Conservation (phyloP, 2,797 vertebrate genomes). For the Danio choprae region DNA sequence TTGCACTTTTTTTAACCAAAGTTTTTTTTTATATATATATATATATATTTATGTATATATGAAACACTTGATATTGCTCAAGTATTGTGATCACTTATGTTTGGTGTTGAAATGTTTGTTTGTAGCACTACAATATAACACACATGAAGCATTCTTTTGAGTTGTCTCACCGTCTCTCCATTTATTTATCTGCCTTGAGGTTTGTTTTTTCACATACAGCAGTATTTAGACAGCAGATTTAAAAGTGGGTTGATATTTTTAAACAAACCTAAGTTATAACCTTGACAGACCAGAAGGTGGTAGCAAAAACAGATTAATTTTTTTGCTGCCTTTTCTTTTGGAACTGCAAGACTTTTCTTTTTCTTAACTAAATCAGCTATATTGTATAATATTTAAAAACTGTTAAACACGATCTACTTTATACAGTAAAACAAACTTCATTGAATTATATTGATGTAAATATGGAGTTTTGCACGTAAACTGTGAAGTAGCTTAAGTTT, state of each 20-base stretch:
- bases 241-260: not conserved
- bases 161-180: not conserved
- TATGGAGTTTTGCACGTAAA: too few relatives aligned
- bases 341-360: too few relatives aligned
- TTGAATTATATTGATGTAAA: too few relatives aligned
- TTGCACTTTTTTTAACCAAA: slow-evolving; percentile 64
- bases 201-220: not conserved
- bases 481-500: too few relatives aligned
- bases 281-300: not conserved
- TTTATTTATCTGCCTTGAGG: not conserved
- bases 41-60: not conserved
- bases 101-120: not conserved
- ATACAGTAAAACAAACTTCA: too few relatives aligned
- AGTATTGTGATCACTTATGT: slow-evolving; percentile 15
- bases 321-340: not conserved
- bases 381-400: too few relatives aligned
- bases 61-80: not conserved
- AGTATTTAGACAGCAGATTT: not conserved
- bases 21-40: slow-evolving; percentile 66
- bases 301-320: not conserved
- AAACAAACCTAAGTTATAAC: not conserved
- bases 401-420: too few relatives aligned
- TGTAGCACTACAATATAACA: slow-evolving; percentile 17
- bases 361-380: too few relatives aligned
- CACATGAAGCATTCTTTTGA: not conserved